Evolutionary conservation across 1,140 invertebrate genomes (phyloP), one percentile per base, ranked within the genome.

Genomic region (Neodiprion virginianus): DNA sequence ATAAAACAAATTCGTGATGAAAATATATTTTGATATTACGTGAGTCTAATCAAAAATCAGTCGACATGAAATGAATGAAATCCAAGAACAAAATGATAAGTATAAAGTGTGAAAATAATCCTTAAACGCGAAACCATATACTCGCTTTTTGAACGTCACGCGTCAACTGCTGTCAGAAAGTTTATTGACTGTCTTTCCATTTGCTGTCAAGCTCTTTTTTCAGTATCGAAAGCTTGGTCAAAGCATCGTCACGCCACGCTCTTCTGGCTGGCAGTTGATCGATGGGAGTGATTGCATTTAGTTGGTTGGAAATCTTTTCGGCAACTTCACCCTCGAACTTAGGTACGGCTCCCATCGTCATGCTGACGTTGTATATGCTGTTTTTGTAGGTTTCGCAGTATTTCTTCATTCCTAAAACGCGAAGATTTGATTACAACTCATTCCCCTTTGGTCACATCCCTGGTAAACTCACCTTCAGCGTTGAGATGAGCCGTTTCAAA

Each of bases 401-500:
- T 76, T 93, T 92, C 8, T 88, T 83, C 86, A 95, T 93, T 9
- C 93, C 92, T 93, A 73, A 76, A 85, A 77, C 72, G 72, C 72
- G 74, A 79, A 23, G 75, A 28, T 61, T 69, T 70, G 2, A 74
- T 40, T 11, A 72, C 8, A 0, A 48, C 14, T n/a, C 7, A 7
- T n/a, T n/a, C 14, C 7, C 61, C 14, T n/a, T 14, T 66, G 4
- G 14, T n/a, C 14, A n/a, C 7, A 69, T 69, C 7, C 14, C 17
- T n/a, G 17, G 14, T 66, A 23, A 23, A 72, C 88, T 91, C 92
- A 91, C 97, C 97, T 89, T 97, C 94, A 47, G 97, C 97, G 89
- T 99, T 99, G 28, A 99, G 90, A 89, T 98, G 97, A 23, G 96
- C 95, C 0, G 97, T 97, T 90, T 99, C 97, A 71, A 99, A 90